These are phyloP conservation scores for Leucozona laternaria DNA, from an alignment of 2,888 invertebrate species.

Conservation along the genomic window DNA sequence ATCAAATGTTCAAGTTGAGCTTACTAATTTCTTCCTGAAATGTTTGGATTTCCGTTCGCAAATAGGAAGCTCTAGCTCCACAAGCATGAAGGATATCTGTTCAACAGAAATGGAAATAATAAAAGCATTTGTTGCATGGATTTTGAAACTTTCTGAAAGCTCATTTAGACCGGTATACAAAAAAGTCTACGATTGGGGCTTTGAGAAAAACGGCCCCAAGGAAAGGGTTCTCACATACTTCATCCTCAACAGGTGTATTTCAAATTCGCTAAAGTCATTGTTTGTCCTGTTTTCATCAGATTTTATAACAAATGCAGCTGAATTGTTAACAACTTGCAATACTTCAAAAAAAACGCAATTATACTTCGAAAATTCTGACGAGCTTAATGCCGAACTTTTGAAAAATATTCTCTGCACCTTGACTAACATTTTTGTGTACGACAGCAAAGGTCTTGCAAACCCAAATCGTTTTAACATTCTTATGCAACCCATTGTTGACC, in stretches of 20 bases:
- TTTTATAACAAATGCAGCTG: conserved; percentile 91
- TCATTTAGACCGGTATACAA: conserved; percentile 95
- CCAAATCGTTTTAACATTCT: conserved; percentile 93
- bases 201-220: conserved; percentile 83
- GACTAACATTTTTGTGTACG: conserved; percentile 91
- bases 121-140: conserved; percentile 90
- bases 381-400: conserved; percentile 82
- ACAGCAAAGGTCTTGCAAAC: conserved; percentile 92
- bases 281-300: conserved; percentile 96
- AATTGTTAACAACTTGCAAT: conserved; percentile 89
- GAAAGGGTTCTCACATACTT: conserved; percentile 88
- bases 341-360: conserved; percentile 84
- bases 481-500: conserved; percentile 94
- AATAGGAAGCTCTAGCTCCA: conserved; percentile 76
- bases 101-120: conserved; percentile 89
- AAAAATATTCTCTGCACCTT: conserved; percentile 91
- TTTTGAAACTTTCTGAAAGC: conserved; percentile 94
- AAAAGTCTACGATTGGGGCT: conserved; percentile 94
- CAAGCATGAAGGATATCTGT: conserved; percentile 67
- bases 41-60: conserved; percentile 88
- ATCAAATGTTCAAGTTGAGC: conserved; percentile 86
- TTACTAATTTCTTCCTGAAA: conserved; percentile 90
- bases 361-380: conserved; percentile 85
- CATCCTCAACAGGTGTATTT: conserved; percentile 90
- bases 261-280: conserved; percentile 92